Evolutionary conservation across 2,113 vertebrate species (phyloP).

Genomic region (Oncorhynchus keta): DNA sequence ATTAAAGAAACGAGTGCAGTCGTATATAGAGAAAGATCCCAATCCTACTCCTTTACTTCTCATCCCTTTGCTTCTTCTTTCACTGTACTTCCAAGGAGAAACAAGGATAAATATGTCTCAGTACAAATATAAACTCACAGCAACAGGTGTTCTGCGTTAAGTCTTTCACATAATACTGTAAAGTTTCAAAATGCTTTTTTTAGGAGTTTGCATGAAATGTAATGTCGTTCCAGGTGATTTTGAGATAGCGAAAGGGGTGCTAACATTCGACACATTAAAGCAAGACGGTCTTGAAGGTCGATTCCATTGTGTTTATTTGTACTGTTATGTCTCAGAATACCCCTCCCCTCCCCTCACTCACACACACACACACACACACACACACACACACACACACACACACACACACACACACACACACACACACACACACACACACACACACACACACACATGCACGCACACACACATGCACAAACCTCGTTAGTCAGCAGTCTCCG

Average conservation of each 20-base stretch:
- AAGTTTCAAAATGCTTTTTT: not conserved
- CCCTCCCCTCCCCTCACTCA: not conserved
- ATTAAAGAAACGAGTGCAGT: not conserved
- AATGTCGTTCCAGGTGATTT: not conserved
- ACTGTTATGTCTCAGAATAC: not conserved
- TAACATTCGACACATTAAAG: conserved; percentile 19
- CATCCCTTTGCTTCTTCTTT: not conserved
- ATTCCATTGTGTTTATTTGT: conserved; percentile 25
- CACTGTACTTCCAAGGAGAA: not conserved
- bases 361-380: too few relatives aligned
- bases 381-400: too few relatives aligned
- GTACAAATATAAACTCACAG: not conserved
- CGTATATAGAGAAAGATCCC: not conserved
- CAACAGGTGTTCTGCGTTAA: not conserved
- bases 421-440: too few relatives aligned
- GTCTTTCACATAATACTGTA: not conserved
- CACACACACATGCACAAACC: too few relatives aligned
- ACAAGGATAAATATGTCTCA: not conserved
- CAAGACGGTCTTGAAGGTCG: conserved; percentile 9
- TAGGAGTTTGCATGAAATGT: not conserved
- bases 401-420: too few relatives aligned
- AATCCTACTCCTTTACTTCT: not conserved
- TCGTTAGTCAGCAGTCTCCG: too few relatives aligned
- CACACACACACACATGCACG: too few relatives aligned
- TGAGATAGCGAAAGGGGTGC: conserved; percentile 2